phyloP scores from a whole-genome alignment of 1,140 invertebrate species.

The Yoshiicerus persimilis region DNA sequence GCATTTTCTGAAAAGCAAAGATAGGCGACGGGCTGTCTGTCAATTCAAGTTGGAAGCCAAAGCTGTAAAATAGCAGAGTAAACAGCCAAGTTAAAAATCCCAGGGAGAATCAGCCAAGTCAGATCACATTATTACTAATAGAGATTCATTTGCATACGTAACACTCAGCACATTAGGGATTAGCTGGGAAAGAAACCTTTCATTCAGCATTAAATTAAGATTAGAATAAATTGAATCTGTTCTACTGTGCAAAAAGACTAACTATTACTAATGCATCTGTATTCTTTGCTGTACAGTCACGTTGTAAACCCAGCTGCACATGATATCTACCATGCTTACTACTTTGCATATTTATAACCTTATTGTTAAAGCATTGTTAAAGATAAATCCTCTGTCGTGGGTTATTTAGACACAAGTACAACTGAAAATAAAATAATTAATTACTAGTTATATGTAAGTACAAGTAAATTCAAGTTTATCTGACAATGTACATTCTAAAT shows the following conservation, averaged over 20 bases:
- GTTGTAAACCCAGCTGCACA: background rate
- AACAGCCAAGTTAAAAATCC: background rate
- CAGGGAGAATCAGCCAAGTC: background rate
- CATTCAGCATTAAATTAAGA: background rate
- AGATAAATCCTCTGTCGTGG: no score
- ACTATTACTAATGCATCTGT: background rate
- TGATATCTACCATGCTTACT: no score
- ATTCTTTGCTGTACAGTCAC: no score
- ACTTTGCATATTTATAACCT: no score
- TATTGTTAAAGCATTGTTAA: no score
- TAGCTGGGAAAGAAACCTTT: background rate
- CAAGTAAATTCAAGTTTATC: no score
- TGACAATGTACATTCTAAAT: no score
- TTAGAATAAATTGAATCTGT: background rate
- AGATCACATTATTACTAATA: background rate
- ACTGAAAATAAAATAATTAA: no score
- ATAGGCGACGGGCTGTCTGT: constrained; percentile 1
- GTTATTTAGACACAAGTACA: no score
- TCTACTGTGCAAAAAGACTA: background rate
- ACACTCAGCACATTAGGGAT: background rate
- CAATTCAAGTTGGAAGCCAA: background rate
- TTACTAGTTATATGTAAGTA: no score
- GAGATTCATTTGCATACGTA: background rate
- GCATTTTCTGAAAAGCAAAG: background rate
- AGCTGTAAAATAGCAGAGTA: background rate